These are phyloP conservation scores for Chascanopsetta lugubris DNA, from an alignment of 2,113 vertebrate genomes.

Conservation along the genomic window DNA sequence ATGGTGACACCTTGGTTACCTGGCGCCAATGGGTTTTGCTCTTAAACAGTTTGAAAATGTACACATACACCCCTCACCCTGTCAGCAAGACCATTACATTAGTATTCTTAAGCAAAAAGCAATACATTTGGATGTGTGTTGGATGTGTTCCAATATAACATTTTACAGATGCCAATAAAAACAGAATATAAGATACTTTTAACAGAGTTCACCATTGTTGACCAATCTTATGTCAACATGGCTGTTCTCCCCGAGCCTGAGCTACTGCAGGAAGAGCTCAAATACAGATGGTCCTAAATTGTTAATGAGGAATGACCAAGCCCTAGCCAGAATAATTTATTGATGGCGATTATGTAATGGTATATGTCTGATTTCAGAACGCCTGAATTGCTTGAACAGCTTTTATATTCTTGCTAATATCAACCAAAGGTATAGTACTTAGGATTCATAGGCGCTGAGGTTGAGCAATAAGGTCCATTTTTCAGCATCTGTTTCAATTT, in stretches of 20 bases:
- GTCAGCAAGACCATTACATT: background rate
- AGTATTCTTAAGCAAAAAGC: background rate
- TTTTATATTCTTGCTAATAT: too few relatives aligned
- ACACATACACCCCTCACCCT: background rate
- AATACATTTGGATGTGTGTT: too few relatives aligned
- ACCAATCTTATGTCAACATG: background rate
- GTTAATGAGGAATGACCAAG: background rate
- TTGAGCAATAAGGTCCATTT: background rate
- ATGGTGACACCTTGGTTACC: conserved; percentile 5
- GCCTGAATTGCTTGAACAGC: too few relatives aligned
- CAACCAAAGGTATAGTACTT: too few relatives aligned
- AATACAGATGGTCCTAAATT: background rate
- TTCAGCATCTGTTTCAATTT: background rate
- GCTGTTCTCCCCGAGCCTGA: background rate
- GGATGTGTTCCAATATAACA: too few relatives aligned
- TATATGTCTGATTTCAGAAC: background rate
- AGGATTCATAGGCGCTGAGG: too few relatives aligned
- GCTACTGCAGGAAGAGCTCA: background rate
- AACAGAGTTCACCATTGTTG: background rate
- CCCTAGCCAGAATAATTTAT: background rate
- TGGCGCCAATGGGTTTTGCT: background rate
- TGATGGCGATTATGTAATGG: background rate
- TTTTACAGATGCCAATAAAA: background rate
- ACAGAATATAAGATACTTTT: background rate
- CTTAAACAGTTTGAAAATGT: conserved; percentile 19